These are phyloP conservation scores for Geotrupes spiniger DNA, from an alignment of 2,888 invertebrate genomes.

Conservation along the genomic window DNA sequence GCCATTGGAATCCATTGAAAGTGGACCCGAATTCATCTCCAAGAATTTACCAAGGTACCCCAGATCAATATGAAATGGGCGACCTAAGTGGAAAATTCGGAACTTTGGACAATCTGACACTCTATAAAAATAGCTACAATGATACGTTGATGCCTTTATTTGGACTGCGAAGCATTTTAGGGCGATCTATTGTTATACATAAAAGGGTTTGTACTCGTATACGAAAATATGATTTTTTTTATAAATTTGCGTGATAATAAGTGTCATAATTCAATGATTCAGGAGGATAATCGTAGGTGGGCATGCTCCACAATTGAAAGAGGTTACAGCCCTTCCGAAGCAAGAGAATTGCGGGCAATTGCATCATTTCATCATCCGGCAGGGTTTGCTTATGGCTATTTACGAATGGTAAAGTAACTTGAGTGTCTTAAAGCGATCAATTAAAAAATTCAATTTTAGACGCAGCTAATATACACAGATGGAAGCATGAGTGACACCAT, in stretches of 20 bases:
- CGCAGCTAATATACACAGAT: slow-evolving; percentile 83
- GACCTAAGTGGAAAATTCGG: slow-evolving; percentile 87
- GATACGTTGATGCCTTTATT: slow-evolving; percentile 80
- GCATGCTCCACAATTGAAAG: slow-evolving; percentile 82
- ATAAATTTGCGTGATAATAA: not conserved
- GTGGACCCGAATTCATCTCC: slow-evolving; percentile 65
- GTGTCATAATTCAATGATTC: too few relatives aligned
- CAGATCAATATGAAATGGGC: slow-evolving; percentile 84
- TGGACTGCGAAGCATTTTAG: slow-evolving; percentile 77
- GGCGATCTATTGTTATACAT: slow-evolving; percentile 83
- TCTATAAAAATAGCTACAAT: slow-evolving; percentile 62
- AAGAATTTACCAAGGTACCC: slow-evolving; percentile 60
- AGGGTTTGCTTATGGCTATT: slow-evolving; percentile 81
- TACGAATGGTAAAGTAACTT: slow-evolving; percentile 65
- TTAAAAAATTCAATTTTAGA: slow-evolving; percentile 51
- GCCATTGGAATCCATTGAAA: slow-evolving; percentile 82
- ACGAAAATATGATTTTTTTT: slow-evolving; percentile 5
- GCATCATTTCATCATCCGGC: slow-evolving; percentile 90
- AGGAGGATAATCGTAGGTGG: slow-evolving; percentile 65
- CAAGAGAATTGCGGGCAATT: slow-evolving; percentile 78
- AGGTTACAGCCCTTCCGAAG: slow-evolving; percentile 85
- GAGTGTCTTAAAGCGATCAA: too few relatives aligned
- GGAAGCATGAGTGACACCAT: slow-evolving; percentile 85
- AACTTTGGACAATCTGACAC: slow-evolving; percentile 62
- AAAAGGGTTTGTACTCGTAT: slow-evolving; percentile 55